Evolutionary conservation across 2,888 invertebrate genomes (phyloP).

Genomic region (Drosophila gaucha): DNA sequence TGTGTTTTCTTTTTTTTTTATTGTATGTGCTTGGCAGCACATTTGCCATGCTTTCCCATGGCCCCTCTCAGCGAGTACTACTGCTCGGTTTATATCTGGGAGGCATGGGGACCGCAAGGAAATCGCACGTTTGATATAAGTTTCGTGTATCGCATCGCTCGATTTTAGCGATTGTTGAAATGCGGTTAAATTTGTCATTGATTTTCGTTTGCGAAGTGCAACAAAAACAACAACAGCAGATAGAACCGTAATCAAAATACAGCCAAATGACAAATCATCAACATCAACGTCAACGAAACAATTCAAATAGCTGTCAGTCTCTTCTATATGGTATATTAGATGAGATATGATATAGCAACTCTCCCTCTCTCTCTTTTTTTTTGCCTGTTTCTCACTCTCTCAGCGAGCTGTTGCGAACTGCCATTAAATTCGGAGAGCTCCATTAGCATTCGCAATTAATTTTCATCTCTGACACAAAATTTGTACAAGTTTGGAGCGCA

Average conservation of each 20-base stretch:
- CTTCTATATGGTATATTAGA: not conserved
- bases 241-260: conserved; percentile 19
- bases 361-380: not conserved
- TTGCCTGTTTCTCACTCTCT: conserved; percentile 3
- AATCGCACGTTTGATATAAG: conserved; percentile 32
- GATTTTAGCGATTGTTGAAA: conserved; percentile 40
- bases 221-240: conserved; percentile 7
- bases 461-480: conserved; percentile 56
- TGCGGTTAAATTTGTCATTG: conserved; percentile 55
- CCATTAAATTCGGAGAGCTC: no score
- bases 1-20: conserved; percentile 5
- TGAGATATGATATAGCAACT: conserved; percentile 33
- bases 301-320: conserved; percentile 42
- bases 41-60: conserved; percentile 51
- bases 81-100: not conserved
- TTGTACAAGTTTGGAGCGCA: conserved; percentile 56
- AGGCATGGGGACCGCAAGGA: conserved; percentile 55
- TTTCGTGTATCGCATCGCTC: conserved; percentile 18
- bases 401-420: no score
- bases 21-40: conserved; percentile 26
- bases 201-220: conserved; percentile 33
- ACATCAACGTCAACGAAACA: conserved; percentile 41
- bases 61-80: conserved; percentile 33
- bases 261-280: conserved; percentile 55
- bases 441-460: conserved; percentile 72